Evolutionary conservation across 2,113 vertebrate genomes (phyloP), one percentile per base, ranked within the genome.

Genomic region (Isichthys henryi): DNA sequence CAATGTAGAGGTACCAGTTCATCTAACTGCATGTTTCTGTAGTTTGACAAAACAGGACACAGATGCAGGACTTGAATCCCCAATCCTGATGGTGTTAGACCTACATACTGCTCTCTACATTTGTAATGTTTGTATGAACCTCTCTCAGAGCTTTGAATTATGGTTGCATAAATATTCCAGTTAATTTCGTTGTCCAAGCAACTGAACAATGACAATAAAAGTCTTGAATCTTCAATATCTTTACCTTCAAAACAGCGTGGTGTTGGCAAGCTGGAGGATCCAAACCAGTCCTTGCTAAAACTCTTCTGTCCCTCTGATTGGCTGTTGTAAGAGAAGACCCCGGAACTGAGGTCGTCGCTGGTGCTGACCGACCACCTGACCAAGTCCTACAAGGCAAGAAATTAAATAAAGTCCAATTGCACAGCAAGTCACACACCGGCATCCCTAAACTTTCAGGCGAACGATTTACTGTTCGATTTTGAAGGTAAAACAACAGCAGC

Each of bases 261-360:
- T 4, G 94, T 96, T 0, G 95, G 94, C 93, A 96, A 96, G 0
- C 95, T 94, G 0, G 94, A 93, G 31, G 95, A 95, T 89, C 93
- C 95, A 77, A 95, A 93, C 94, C 96, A 96, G 90, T 97, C 96
- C 93, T 97, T 91, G 27, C 96, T 97, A 91, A 94, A 95, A 93
- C 96, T 97, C 74, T 2, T 80, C 88, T 93, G 94, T 6, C 93
- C 94, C 0, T 97, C 97, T 0, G 95, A 88, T 35, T 96, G 97
- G 93, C 97, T 98, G 95, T 93, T 95, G 95, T 96, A 97, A 0
- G 98, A 99, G 84, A 98, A 97, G 43, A 99, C 96, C 6, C 98
- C 98, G 0, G 98, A 99, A 94, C 98, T 99, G 93, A 97, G 95
- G n/a, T 97, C 97, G 89, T 98, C 97, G 70, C 94, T 93, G 0